Evolutionary conservation across 2,113 vertebrate genomes (phyloP).

Genomic region (Anser cygnoides): DNA sequence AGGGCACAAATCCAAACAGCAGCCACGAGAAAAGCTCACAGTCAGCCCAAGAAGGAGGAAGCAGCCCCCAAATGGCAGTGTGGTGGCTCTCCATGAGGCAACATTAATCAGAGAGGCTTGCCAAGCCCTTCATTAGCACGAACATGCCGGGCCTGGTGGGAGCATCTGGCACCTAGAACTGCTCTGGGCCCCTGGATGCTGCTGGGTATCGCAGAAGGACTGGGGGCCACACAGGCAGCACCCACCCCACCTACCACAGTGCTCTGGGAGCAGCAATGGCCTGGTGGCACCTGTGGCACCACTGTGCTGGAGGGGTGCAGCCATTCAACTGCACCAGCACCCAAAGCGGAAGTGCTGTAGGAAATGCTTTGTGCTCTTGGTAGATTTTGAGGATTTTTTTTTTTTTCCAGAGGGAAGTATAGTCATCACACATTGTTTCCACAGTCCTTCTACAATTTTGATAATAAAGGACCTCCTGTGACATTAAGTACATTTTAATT

Average conservation of each 20-base stretch:
- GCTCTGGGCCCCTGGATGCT: too few species aligned
- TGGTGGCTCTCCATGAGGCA: not conserved
- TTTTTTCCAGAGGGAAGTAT: not conserved
- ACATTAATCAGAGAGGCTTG: not conserved
- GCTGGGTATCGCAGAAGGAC: too few species aligned
- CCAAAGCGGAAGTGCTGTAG: not conserved
- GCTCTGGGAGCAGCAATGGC: too few species aligned
- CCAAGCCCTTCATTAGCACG: not conserved
- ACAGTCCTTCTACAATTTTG: slow-evolving; percentile 12
- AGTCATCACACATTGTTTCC: slow-evolving; percentile 8
- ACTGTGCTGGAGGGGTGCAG: too few species aligned
- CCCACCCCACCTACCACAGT: too few species aligned
- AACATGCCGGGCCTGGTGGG: not conserved
- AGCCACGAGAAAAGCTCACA: not conserved
- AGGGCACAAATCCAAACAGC: not conserved
- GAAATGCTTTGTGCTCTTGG: not conserved
- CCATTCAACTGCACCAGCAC: accelerated
- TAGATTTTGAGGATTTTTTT: not conserved
- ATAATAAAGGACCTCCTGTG: slow-evolving; percentile 42
- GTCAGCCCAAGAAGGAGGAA: not conserved
- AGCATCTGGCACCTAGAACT: not conserved
- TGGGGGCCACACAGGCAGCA: too few species aligned
- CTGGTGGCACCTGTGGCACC: too few species aligned
- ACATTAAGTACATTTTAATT: slow-evolving; percentile 66
- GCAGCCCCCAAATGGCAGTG: accelerated